A percentile compares a stretch with the other conserved stretches of the same genome.
These are phyloP conservation scores for Enteromius unitaeniatus DNA, from an alignment of 2,797 vertebrate genomes.

Conservation along the genomic window DNA sequence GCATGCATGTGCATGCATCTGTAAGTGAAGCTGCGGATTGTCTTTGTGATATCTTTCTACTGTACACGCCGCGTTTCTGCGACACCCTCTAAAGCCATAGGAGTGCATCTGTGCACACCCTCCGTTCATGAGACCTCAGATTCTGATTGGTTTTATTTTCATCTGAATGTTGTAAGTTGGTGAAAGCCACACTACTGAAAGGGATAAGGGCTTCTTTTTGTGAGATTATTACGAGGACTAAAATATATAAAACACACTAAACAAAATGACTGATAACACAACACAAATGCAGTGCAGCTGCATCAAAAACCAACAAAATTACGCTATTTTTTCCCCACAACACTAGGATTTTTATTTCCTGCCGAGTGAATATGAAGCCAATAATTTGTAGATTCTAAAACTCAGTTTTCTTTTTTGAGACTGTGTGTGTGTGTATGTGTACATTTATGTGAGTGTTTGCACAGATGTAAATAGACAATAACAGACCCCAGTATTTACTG, in stretches of 20 bases:
- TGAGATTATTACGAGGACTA: conserved; percentile 14
- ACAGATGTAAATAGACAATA: conserved; percentile 73
- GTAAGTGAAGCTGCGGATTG: conserved; percentile 40
- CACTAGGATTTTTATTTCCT: conserved; percentile 32
- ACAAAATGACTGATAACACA: conserved; percentile 24
- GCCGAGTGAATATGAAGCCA: neutral
- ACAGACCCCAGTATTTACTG: conserved; percentile 86
- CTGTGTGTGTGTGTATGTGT: neutral
- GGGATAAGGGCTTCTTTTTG: conserved; percentile 31
- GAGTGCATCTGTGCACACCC: conserved; percentile 26
- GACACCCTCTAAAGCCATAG: conserved; percentile 61
- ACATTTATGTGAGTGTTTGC: conserved; percentile 67
- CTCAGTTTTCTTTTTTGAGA: neutral
- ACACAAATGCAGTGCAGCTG: conserved; percentile 13
- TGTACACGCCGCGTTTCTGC: conserved; percentile 29
- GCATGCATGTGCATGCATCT: conserved; percentile 49
- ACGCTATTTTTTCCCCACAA: neutral
- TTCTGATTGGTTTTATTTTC: conserved; percentile 30
- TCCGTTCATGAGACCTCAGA: conserved; percentile 44
- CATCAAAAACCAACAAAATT: conserved; percentile 13
- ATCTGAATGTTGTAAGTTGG: conserved; percentile 29
- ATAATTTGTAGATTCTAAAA: conserved; percentile 23
- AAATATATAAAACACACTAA: conserved; percentile 45
- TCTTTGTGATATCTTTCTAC: conserved; percentile 31
- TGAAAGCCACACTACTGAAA: conserved; percentile 32